Percentiles rank a stretch among this genome's conserved stretches.
Evolutionary conservation across 2,888 invertebrate species (phyloP).

Genomic region (Netelia virgata): DNA sequence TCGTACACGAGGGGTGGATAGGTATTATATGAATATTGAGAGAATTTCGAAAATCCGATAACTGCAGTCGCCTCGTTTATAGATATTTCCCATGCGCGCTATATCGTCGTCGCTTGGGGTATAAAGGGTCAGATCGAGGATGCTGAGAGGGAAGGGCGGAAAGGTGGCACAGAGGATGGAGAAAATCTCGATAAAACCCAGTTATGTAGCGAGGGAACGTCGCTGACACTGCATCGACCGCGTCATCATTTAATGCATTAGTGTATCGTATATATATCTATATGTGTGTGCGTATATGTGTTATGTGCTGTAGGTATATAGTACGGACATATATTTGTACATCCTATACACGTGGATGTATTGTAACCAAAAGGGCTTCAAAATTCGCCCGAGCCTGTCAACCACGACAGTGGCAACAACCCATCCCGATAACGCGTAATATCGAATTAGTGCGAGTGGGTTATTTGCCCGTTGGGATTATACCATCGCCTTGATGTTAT

Average conservation of each 20-base stretch:
- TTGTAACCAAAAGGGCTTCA: constrained; percentile 22
- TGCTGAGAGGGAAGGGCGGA: not conserved
- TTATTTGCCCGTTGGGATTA: constrained; percentile 52
- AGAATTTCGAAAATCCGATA: constrained; percentile 45
- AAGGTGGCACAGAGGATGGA: not conserved
- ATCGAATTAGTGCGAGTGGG: constrained; percentile 60
- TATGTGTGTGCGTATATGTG: no score
- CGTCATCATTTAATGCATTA: constrained; percentile 10
- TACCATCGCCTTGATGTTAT: not conserved
- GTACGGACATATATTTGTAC: not conserved
- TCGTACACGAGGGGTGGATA: not conserved
- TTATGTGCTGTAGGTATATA: not conserved
- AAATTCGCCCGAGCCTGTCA: constrained; percentile 33
- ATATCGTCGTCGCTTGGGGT: constrained; percentile 5
- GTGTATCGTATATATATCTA: not conserved
- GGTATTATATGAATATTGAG: constrained; percentile 11
- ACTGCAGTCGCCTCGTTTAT: constrained; percentile 36
- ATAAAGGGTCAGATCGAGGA: constrained; percentile 12
- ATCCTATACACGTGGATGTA: not conserved
- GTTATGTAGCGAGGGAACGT: constrained; percentile 8
- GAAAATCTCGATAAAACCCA: constrained; percentile 16
- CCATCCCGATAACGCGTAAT: constrained; percentile 53
- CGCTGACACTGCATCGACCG: not conserved
- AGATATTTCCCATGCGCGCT: not conserved
- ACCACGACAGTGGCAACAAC: constrained; percentile 26